phyloP scores from a whole-genome alignment of 2,888 invertebrate species.

The Drosophila demipolita region DNA sequence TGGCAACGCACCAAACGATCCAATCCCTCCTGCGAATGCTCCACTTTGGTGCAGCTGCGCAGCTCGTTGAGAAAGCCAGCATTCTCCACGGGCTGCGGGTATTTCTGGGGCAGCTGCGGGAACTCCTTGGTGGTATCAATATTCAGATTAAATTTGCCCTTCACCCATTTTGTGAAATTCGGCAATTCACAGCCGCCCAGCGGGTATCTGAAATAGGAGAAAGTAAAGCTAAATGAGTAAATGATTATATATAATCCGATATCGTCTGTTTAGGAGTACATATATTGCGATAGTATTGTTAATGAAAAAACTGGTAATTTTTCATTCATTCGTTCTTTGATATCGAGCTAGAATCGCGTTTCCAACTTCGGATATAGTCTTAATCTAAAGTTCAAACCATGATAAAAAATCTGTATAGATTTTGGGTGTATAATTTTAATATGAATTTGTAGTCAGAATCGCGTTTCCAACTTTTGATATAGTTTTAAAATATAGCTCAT shows the following conservation, averaged over 20 bases:
- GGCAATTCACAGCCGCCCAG: conserved; percentile 90
- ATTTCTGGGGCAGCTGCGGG: conserved; percentile 87
- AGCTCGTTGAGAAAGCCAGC: conserved; percentile 87
- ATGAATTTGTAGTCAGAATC: not conserved
- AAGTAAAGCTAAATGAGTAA: not conserved
- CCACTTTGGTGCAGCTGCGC: conserved; percentile 85
- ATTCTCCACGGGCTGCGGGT: conserved; percentile 89
- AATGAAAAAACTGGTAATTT: not conserved
- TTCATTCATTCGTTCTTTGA: too few relatives aligned
- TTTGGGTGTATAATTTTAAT: not conserved
- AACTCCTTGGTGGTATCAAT: conserved; percentile 84
- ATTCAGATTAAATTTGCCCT: conserved; percentile 89
- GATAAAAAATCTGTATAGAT: not conserved
- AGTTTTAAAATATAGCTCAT: not conserved
- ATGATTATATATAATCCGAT: not conserved
- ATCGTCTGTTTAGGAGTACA: not conserved
- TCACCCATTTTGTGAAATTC: conserved; percentile 92
- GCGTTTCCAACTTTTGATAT: not conserved
- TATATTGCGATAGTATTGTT: not conserved
- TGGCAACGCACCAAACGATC: conserved; percentile 95
- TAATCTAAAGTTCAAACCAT: not conserved
- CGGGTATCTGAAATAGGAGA: conserved; percentile 88
- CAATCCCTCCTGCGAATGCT: conserved; percentile 90
- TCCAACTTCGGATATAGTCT: not conserved
- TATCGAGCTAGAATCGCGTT: not conserved